phyloP scores from a whole-genome alignment of 2,797 vertebrate genomes.

The Botia almorhae region DNA sequence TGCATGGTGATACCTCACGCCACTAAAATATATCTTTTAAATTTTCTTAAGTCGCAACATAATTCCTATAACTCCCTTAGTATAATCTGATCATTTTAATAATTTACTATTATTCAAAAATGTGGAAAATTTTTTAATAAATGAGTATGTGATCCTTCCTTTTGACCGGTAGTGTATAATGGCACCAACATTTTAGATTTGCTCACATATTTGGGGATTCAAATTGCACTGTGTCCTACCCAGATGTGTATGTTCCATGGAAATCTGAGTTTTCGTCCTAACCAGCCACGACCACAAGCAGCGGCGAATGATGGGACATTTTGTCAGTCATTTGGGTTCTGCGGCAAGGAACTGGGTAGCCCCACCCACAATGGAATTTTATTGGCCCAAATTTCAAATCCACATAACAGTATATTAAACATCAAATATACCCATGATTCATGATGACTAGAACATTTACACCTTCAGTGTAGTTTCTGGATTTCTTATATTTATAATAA shows the following conservation, averaged over 20 bases:
- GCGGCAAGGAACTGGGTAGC: not conserved
- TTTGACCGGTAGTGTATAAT: not conserved
- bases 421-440: not conserved
- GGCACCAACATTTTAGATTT: constrained; percentile 3
- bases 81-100: too few relatives aligned
- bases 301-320: not conserved
- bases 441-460: too few relatives aligned
- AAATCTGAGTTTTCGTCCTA: not conserved
- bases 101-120: too few relatives aligned
- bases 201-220: not conserved
- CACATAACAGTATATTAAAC: not conserved
- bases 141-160: too few relatives aligned
- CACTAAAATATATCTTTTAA: too few relatives aligned
- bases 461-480: not conserved
- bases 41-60: too few relatives aligned
- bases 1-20: too few relatives aligned
- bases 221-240: not conserved
- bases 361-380: not conserved
- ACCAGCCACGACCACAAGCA: not conserved
- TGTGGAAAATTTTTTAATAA: too few relatives aligned
- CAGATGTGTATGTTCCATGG: not conserved
- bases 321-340: not conserved
- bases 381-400: not conserved
- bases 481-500: too few relatives aligned
- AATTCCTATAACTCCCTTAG: too few relatives aligned